phyloP scores from a whole-genome alignment of 2,797 vertebrate genomes.

The Emys orbicularis region DNA sequence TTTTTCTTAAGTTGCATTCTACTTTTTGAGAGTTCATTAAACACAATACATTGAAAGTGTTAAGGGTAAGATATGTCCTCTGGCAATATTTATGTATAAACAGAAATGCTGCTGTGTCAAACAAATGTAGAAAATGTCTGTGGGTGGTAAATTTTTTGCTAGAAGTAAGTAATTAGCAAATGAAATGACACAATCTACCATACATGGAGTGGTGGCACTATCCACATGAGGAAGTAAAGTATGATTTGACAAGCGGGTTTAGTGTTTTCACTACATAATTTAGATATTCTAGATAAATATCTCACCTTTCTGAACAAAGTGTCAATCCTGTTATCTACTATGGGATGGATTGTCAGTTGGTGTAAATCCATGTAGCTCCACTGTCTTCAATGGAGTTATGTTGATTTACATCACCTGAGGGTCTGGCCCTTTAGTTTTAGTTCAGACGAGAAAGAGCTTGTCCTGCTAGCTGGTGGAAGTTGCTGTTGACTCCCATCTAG shows the following conservation, averaged over 20 bases:
- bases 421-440: neutral
- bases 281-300: neutral
- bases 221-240: neutral
- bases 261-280: neutral
- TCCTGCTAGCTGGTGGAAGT: neutral
- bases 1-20: neutral
- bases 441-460: neutral
- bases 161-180: neutral
- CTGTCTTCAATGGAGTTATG: neutral
- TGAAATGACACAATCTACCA: neutral
- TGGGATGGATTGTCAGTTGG: neutral
- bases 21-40: neutral
- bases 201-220: neutral
- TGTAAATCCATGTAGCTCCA: rapidly evolving
- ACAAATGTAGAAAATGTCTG: neutral
- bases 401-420: neutral
- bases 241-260: neutral
- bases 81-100: neutral
- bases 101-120: neutral
- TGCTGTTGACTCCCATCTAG: neutral
- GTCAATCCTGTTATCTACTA: neutral
- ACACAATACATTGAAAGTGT: neutral
- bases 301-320: neutral
- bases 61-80: neutral
- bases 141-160: neutral